phyloP scores from a whole-genome alignment of 2,113 vertebrate genomes.

The Eretmochelys imbricata region DNA sequence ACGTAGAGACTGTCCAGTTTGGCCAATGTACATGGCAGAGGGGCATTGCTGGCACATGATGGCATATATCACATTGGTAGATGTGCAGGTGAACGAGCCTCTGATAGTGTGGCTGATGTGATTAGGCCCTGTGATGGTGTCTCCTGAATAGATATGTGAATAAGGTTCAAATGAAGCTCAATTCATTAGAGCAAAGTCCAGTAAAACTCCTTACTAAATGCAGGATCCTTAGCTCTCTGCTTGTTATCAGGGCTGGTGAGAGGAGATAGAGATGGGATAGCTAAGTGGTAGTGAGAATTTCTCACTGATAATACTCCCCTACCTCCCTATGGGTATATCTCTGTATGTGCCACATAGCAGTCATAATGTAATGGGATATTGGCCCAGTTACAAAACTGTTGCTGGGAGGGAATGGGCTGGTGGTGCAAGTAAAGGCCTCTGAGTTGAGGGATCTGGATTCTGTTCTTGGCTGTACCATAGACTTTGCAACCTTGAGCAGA shows the following conservation, averaged over 20 bases:
- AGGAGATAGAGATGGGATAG: background rate
- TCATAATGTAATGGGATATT: background rate
- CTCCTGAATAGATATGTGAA: too few species aligned
- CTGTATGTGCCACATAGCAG: rapidly evolving
- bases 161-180: background rate
- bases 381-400: background rate
- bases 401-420: background rate
- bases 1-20: too few species aligned
- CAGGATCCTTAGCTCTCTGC: background rate
- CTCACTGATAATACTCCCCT: background rate
- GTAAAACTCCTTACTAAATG: background rate
- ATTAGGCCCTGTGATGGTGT: too few species aligned
- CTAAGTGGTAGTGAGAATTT: background rate
- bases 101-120: too few species aligned
- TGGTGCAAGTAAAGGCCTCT: background rate
- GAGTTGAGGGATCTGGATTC: background rate
- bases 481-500: rapidly evolving
- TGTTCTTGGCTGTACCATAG: background rate
- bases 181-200: background rate
- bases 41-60: too few species aligned
- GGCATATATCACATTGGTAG: too few species aligned
- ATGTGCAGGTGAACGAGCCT: too few species aligned
- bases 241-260: background rate
- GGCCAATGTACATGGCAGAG: too few species aligned
- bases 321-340: background rate